These are phyloP conservation scores for Dolomedes plantarius DNA, from an alignment of 2,888 invertebrate species.

Conservation along the genomic window DNA sequence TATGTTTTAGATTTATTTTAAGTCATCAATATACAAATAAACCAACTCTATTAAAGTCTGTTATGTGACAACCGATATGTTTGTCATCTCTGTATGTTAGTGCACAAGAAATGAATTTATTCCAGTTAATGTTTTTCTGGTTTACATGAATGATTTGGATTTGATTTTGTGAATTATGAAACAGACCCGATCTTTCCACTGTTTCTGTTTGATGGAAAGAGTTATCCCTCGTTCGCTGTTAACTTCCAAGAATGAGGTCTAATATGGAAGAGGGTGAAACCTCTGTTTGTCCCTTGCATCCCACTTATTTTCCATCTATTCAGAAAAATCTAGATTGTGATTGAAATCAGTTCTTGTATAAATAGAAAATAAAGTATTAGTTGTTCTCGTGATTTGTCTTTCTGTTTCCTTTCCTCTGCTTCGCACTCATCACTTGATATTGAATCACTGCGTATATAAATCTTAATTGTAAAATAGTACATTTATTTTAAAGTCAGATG, in stretches of 20 bases:
- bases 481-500: too few species aligned
- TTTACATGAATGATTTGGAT: neutral
- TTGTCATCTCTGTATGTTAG: neutral
- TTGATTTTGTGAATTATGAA: neutral
- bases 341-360: neutral
- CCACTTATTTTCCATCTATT: neutral
- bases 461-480: too few species aligned
- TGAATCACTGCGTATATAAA: too few species aligned
- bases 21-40: too few species aligned
- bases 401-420: neutral
- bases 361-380: constrained; percentile 12
- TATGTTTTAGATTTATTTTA: neutral
- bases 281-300: neutral
- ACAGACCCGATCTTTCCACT: neutral
- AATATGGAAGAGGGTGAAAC: neutral
- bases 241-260: neutral
- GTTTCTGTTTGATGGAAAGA: neutral
- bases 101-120: neutral
- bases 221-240: neutral
- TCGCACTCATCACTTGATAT: too few species aligned
- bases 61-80: neutral
- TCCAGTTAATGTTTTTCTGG: neutral
- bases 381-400: constrained; percentile 9
- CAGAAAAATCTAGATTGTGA: neutral
- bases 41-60: too few species aligned